These are phyloP conservation scores for Aplodontia rufa DNA, from an alignment of 2,113 vertebrate genomes.

Conservation along the genomic window DNA sequence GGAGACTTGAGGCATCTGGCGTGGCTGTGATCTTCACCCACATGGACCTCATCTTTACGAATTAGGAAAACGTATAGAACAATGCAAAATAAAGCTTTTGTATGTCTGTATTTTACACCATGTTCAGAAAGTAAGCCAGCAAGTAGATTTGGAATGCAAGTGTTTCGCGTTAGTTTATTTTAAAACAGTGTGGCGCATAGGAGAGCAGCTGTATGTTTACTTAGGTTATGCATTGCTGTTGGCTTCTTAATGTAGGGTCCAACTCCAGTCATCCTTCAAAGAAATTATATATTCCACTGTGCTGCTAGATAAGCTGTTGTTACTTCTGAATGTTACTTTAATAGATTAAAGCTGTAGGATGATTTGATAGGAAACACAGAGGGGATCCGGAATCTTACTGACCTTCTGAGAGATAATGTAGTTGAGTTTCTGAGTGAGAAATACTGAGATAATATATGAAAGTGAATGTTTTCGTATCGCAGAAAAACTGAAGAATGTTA, in stretches of 20 bases:
- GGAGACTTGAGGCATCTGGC: slow-evolving; percentile 90
- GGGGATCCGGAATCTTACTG: slow-evolving; percentile 23
- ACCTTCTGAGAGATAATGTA: background rate
- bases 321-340: slow-evolving; percentile 44
- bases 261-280: background rate
- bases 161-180: slow-evolving; percentile 46
- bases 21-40: slow-evolving; percentile 80
- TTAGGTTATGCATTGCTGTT: slow-evolving; percentile 10
- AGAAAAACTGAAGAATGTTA: background rate
- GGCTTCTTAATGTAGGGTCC: background rate
- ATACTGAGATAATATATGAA: background rate
- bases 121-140: background rate
- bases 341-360: slow-evolving; percentile 22
- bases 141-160: background rate
- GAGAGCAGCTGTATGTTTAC: slow-evolving; percentile 3
- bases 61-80: slow-evolving; percentile 39
- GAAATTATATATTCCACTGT: slow-evolving; percentile 31
- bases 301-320: background rate
- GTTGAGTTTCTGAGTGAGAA: slow-evolving; percentile 43
- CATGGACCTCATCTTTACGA: slow-evolving; percentile 71
- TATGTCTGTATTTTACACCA: background rate
- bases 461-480: slow-evolving; percentile 2
- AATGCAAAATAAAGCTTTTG: slow-evolving; percentile 20
- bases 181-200: background rate
- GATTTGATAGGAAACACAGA: background rate